Evolutionary conservation across 1,140 invertebrate species (phyloP).

Genomic region (Anagrus nilaparvatae): DNA sequence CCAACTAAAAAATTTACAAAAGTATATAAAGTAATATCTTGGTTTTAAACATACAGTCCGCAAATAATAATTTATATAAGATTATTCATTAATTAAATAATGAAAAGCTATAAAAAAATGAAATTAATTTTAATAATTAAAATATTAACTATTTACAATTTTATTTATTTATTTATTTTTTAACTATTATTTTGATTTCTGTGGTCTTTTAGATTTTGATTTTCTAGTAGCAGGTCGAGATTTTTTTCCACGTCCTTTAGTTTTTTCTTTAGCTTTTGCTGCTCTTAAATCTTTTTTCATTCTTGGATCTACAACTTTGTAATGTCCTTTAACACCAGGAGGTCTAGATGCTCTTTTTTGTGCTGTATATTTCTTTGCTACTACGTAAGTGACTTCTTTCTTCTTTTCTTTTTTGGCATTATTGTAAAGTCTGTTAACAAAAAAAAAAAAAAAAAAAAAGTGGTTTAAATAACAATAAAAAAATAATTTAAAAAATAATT

Average conservation of each 20-base stretch:
- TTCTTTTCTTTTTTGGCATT: constrained; percentile 77
- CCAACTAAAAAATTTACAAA: no score
- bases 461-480: constrained; percentile 1
- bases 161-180: no score
- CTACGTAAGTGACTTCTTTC: constrained; percentile 87
- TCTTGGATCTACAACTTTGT: constrained; percentile 87
- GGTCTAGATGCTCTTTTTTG: constrained; percentile 71
- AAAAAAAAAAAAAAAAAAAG: constrained; percentile 8
- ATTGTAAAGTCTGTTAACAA: constrained; percentile 71
- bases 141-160: not conserved
- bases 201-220: constrained; percentile 14
- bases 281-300: constrained; percentile 89
- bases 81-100: no score
- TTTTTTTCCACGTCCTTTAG: constrained; percentile 38
- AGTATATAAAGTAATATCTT: no score
- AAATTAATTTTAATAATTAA: not conserved
- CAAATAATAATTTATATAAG: no score
- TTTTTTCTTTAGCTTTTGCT: constrained; percentile 53
- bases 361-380: constrained; percentile 80
- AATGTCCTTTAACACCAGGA: constrained; percentile 80
- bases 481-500: not conserved
- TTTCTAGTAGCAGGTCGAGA: constrained; percentile 18
- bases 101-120: no score
- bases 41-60: no score
- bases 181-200: no score